Conservation (phyloP, 1,140 invertebrate genomes). For the Palaemon carinicauda region DNA sequence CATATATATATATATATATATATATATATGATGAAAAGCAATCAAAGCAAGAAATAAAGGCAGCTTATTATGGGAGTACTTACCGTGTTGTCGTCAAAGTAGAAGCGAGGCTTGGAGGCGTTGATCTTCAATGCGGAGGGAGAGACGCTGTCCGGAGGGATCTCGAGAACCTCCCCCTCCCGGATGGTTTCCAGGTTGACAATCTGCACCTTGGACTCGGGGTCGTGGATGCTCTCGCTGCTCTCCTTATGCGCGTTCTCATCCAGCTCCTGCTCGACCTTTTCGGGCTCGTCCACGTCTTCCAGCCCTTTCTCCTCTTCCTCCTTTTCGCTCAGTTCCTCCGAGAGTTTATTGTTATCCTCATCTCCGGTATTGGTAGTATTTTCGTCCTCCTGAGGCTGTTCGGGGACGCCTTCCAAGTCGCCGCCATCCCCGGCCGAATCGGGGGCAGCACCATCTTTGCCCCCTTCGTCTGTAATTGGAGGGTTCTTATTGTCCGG, state of each 20-base stretch:
- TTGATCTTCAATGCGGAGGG: background rate
- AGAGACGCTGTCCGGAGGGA: slow-evolving; percentile 29
- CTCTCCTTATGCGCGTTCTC: slow-evolving; percentile 29
- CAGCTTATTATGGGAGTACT: slow-evolving; percentile 28
- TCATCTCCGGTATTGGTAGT: background rate
- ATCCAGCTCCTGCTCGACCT: slow-evolving; percentile 12
- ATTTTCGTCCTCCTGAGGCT: background rate
- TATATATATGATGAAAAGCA: background rate
- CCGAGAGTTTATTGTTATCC: background rate
- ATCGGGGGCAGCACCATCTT: background rate
- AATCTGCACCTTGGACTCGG: slow-evolving; percentile 25
- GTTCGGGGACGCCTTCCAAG: too few species aligned
- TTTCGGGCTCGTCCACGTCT: slow-evolving; percentile 4
- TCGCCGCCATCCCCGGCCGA: too few species aligned
- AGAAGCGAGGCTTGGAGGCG: slow-evolving; percentile 28
- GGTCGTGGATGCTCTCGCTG: background rate
- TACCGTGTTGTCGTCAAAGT: slow-evolving; percentile 52
- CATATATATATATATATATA: too few species aligned
- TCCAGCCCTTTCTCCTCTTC: background rate
- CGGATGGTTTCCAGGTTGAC: slow-evolving; percentile 52
- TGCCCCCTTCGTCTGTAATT: background rate
- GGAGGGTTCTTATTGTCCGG: background rate
- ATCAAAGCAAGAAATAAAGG: background rate
- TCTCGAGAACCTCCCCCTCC: slow-evolving; percentile 55
- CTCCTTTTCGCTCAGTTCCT: slow-evolving; percentile 9